Conservation (phyloP, 2,888 invertebrate genomes). For the Dynastes tityus region DNA sequence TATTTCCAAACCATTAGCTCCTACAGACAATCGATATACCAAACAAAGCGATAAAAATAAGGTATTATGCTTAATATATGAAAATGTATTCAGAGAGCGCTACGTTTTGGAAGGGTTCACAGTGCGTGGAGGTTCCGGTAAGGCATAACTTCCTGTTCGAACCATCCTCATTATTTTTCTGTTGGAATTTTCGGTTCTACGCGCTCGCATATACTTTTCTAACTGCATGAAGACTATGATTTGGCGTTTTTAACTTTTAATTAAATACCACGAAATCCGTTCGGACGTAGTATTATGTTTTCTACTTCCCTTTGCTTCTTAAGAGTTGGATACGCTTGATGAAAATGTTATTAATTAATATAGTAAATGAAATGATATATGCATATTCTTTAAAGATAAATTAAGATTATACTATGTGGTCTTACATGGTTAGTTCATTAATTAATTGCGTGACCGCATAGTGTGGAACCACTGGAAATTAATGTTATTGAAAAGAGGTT, state of each 20-base stretch:
- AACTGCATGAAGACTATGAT: constrained; percentile 8
- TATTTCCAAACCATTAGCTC: neutral
- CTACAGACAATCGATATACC: neutral
- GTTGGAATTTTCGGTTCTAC: constrained; percentile 26
- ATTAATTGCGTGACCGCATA: too few relatives aligned
- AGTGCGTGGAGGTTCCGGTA: constrained; percentile 55
- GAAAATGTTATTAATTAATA: neutral
- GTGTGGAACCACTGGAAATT: too few relatives aligned
- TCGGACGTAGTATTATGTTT: neutral
- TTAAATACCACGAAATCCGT: neutral
- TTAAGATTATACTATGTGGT: too few relatives aligned
- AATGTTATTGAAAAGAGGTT: too few relatives aligned
- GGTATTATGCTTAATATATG: constrained; percentile 44
- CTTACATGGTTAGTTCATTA: too few relatives aligned
- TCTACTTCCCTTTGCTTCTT: neutral
- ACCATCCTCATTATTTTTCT: constrained; percentile 26
- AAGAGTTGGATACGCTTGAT: constrained; percentile 9
- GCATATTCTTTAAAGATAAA: too few relatives aligned
- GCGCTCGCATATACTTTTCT: too few relatives aligned
- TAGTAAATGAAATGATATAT: too few relatives aligned
- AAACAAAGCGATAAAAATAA: neutral
- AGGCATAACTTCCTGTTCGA: constrained; percentile 30
- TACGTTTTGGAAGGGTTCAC: constrained; percentile 54
- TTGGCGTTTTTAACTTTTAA: constrained; percentile 26
- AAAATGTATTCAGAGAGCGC: constrained; percentile 45